Evolutionary conservation across 2,888 invertebrate genomes (phyloP).

Genomic region (Odontocolon sp.): DNA sequence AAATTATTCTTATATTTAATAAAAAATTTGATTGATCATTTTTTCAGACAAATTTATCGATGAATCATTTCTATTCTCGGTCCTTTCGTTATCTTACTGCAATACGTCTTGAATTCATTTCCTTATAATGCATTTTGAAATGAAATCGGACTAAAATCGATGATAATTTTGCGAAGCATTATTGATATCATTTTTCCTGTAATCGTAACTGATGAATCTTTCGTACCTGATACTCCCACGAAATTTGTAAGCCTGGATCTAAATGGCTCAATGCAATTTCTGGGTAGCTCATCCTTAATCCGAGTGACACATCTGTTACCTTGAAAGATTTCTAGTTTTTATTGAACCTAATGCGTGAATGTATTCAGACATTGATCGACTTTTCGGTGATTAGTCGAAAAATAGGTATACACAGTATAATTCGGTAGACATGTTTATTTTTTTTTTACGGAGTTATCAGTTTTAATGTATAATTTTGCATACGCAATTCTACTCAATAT

Average conservation of each 20-base stretch:
- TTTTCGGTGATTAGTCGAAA: neutral
- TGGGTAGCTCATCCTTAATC: neutral
- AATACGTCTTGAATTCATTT: neutral
- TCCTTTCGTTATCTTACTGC: neutral
- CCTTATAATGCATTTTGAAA: neutral
- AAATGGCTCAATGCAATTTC: neutral
- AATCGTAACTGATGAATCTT: neutral
- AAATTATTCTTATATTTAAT: slow-evolving; percentile 68
- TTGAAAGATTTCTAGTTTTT: neutral
- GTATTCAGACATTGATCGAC: neutral
- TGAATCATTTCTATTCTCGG: neutral
- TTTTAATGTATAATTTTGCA: neutral
- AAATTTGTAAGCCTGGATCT: neutral
- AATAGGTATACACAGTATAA: too few relatives aligned
- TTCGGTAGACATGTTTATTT: neutral
- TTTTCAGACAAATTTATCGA: neutral
- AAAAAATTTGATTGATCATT: slow-evolving; percentile 36
- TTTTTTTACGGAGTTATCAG: too few relatives aligned
- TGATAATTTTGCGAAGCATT: neutral
- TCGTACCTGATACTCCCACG: neutral
- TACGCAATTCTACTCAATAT: neutral
- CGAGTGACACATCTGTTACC: neutral
- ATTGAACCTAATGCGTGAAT: neutral
- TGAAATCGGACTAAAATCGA: neutral
- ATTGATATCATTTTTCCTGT: neutral